A percentile compares a stretch with the other conserved stretches of the same genome.
Conservation (phyloP, 2,888 invertebrate species). For the Rapana venosa region DNA sequence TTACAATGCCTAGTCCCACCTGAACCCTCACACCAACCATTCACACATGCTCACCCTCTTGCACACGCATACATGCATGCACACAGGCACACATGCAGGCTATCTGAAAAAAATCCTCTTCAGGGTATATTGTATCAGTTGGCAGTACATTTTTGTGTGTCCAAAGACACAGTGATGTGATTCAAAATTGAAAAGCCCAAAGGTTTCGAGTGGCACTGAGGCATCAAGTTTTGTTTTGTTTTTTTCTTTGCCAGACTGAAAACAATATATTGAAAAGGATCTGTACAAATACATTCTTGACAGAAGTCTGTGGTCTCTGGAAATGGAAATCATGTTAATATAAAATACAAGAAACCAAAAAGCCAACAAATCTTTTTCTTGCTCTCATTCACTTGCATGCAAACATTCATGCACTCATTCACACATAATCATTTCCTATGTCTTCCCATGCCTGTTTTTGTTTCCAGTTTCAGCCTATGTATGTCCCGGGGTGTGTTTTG, state of each 20-base stretch:
- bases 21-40: background rate
- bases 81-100: constrained; percentile 2
- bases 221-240: background rate
- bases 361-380: too few relatives aligned
- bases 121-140: background rate
- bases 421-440: too few relatives aligned
- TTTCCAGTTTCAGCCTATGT: background rate
- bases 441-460: too few relatives aligned
- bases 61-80: constrained; percentile 17
- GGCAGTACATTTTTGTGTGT: background rate
- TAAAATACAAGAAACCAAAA: background rate
- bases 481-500: background rate
- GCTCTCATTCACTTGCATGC: too few relatives aligned
- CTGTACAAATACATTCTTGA: background rate
- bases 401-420: too few relatives aligned
- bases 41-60: background rate
- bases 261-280: background rate
- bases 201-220: too few relatives aligned
- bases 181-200: too few relatives aligned
- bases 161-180: too few relatives aligned
- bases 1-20: background rate
- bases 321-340: background rate
- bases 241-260: background rate
- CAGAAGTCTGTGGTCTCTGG: background rate
- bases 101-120: background rate